A percentile compares a stretch with the other conserved stretches of the same genome.
phyloP scores from a whole-genome alignment of 1,140 invertebrate genomes.

The Latrodectus geometricus region DNA sequence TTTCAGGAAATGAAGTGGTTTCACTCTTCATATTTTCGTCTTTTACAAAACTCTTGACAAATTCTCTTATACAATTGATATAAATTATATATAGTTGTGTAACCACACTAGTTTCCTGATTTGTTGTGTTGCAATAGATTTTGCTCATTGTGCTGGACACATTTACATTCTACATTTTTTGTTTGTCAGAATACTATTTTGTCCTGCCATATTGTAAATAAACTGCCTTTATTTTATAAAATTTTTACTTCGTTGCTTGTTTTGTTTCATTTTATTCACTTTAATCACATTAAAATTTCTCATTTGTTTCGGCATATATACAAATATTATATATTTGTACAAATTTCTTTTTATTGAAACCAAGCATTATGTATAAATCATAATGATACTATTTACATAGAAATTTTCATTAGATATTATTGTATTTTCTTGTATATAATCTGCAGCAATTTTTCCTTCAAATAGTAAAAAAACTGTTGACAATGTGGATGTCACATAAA shows the following conservation, averaged over 20 bases:
- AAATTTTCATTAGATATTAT: no score
- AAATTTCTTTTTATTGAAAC: no score
- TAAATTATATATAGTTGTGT: constrained; percentile 29
- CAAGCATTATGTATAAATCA: no score
- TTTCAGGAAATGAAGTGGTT: constrained; percentile 36
- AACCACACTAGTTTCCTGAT: constrained; percentile 38
- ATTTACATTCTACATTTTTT: constrained; percentile 49
- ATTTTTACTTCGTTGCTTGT: constrained; percentile 38
- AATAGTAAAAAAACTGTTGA: no score
- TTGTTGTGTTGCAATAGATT: constrained; percentile 46
- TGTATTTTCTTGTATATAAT: no score
- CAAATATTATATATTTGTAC: no score
- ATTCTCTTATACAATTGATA: constrained; percentile 18
- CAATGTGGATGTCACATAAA: no score
- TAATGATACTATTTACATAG: no score
- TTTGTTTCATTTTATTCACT: neutral
- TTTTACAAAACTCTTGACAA: constrained; percentile 23
- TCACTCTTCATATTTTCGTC: constrained; percentile 14
- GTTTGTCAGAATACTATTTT: constrained; percentile 56
- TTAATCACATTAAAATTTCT: neutral
- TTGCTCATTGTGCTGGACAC: constrained; percentile 59
- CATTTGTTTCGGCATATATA: no score
- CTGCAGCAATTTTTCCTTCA: no score
- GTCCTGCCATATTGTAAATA: constrained; percentile 59
- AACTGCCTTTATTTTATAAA: constrained; percentile 60